Base-by-base conservation (phyloP, 2,797 vertebrate species). In the Pristis pectinata region DNA sequence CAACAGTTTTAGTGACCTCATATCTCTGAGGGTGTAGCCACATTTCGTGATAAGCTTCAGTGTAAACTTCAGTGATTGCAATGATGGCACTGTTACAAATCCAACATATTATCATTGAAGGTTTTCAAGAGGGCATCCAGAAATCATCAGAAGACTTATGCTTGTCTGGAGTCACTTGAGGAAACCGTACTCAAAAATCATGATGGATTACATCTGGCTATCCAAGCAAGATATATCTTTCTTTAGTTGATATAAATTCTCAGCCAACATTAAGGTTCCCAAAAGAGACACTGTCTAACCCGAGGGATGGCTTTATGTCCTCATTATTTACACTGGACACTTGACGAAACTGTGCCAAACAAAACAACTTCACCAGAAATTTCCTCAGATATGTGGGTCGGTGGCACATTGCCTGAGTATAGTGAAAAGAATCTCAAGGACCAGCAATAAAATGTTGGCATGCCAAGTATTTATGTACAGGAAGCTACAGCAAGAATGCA, bases 1-100 rank as follows among this genome's bases (percentile, higher is more conserved):
- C 34, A 89, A 89, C 85, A 34, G 56, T 61, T 61, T 61, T n/a
- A n/a, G 34, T 61, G 85, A 30, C 13, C 34, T 61, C 13, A 3
- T 89, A 59, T 15, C 85, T 89, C 53, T 89, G 53, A 61, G 49
- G 27, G 13, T 11, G 11, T 10, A 85, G 56, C 11, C 56, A 5
- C 85, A 89, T 89, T 89, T 89, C 87, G 85, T 22, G 85, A 89
- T 37, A 59, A 89, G 30, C 61, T 59, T 89, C 56, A 22, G 56
- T 89, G 85, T 61, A 61, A 89, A 37, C 85, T 89, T 56, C 59
- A 64, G 85, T 6, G 34, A 89, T 64, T 89, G 56, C 56, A 89
- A 37, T 89, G 17, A 89, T 61, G 34, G 37, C 56, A 64, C 87
- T 64, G 15, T 61, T 37, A 22, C 59, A n/a, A 87, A 87, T 87